phyloP scores from a whole-genome alignment of 2,797 vertebrate genomes.

The Chaetodon trifasciatus region DNA sequence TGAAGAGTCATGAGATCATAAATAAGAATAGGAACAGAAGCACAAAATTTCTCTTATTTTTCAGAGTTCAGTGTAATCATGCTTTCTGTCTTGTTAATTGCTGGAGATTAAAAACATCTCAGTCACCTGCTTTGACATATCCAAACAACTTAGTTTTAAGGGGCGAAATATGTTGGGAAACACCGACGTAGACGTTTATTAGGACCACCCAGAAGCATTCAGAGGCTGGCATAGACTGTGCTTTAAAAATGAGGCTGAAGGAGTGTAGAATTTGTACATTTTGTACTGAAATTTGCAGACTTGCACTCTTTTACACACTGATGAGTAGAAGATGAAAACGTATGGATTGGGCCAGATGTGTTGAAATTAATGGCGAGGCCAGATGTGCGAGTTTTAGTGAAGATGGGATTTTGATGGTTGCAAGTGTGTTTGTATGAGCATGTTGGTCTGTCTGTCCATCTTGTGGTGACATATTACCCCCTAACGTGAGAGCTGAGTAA shows the following conservation, averaged over 20 bases:
- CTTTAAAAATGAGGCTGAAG: background rate
- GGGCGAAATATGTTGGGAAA: background rate
- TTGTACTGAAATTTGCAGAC: background rate
- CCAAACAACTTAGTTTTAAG: background rate
- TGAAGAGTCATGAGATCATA: conserved; percentile 26
- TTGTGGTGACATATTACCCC: conserved; percentile 7
- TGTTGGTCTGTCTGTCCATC: background rate
- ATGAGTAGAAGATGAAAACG: conserved; percentile 10
- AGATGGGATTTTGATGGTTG: background rate
- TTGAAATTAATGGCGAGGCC: background rate
- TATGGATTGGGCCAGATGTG: background rate
- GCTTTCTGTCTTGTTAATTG: conserved; percentile 37
- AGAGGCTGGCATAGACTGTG: background rate
- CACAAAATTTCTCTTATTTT: conserved; percentile 1
- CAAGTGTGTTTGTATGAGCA: conserved; percentile 28
- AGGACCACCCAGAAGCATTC: background rate
- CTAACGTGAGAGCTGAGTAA: conserved; percentile 59
- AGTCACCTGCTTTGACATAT: conserved; percentile 8
- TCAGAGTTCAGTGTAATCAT: background rate
- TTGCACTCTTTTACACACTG: background rate
- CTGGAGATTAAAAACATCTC: conserved; percentile 31
- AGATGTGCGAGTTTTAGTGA: background rate
- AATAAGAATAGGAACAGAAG: background rate
- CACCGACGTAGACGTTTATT: background rate
- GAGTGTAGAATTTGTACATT: background rate